Base-by-base conservation (phyloP, 2,888 invertebrate species). In the Metopia argyrocephala region DNA sequence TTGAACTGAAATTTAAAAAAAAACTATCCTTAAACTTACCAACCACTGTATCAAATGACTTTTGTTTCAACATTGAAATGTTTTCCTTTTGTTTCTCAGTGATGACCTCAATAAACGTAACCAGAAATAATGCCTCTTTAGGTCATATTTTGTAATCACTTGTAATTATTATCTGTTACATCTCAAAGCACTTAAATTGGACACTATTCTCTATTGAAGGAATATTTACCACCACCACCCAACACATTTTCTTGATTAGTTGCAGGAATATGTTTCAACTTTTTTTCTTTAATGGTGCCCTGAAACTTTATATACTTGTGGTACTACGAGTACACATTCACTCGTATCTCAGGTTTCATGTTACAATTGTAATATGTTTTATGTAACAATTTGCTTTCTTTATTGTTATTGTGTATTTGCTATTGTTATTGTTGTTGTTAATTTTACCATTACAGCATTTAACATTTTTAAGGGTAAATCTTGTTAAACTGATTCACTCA, bases 401-500 rank as follows among this genome's bases (percentile, higher is more conserved):
- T 69, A 31, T 3, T 68, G 23, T 66, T 66, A 0, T 57, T 27
- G 54, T 65, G 65, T 65, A 28, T 27, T 50, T 59, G 46, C 61
- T 46, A 28, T 3, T 56, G 62, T 70, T 69, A 28, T 28, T 57
- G 27, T 20, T 57, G 59, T 25, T 75, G 50, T 59, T 73, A 27
- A n/a, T 27, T 4, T 65, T 69, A 48, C 50, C 62, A 69, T 50
- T 65, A 15, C 46, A 20, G 46, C 46, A 71, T 66, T 78, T 71
- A 54, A 38, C 73, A 21, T 66, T 73, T 52, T 38, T 15, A 20
- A 23, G 78, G 78, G 81, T 75, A 81, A 81, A 81, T 81, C 81
- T 81, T 70, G 81, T 81, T 81, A 81, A 81, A 75, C 45, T 78
- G 81, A 81, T 81, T 81, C 74, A 57, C 56, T 70, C 70, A 38